These are phyloP conservation scores for Eucidaris tribuloides DNA, from an alignment of 35 echinoderm and acorn worm genomes.

Conservation along the genomic window DNA sequence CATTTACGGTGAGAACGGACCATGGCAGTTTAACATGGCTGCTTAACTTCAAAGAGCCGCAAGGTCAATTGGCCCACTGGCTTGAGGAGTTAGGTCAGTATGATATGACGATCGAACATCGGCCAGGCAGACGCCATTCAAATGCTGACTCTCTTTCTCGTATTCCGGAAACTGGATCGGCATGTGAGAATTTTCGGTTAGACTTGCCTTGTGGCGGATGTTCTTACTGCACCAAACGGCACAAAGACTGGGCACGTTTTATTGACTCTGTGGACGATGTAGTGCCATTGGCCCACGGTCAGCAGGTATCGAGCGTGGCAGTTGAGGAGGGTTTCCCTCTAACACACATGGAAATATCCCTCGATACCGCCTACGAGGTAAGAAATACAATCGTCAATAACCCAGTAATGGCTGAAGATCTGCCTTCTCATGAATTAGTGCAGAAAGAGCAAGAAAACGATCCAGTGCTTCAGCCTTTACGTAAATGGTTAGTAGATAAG, in stretches of 20 bases:
- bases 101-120: constrained; percentile 33
- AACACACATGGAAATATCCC: too few relatives aligned
- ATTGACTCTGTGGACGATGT: too few relatives aligned
- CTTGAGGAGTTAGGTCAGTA: constrained; percentile 49
- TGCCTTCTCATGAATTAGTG: neutral
- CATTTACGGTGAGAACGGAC: constrained; percentile 40
- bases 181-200: neutral
- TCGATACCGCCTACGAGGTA: too few relatives aligned
- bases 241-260: too few relatives aligned
- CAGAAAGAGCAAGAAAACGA: constrained; percentile 16
- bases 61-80: constrained; percentile 43
- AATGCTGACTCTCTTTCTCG: constrained; percentile 42
- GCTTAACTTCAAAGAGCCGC: constrained; percentile 37
- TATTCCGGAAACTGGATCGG: neutral
- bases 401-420: neutral
- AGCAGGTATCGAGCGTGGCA: too few relatives aligned
- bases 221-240: too few relatives aligned
- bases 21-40: constrained; percentile 56
- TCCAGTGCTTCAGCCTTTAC: neutral
- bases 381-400: too few relatives aligned
- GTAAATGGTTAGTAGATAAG: neutral
- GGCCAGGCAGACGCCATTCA: constrained; percentile 6
- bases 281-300: too few relatives aligned
- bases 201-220: too few relatives aligned
- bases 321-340: too few relatives aligned